Base-by-base conservation (phyloP, 2,888 invertebrate species). In the Brenthis daphne region DNA sequence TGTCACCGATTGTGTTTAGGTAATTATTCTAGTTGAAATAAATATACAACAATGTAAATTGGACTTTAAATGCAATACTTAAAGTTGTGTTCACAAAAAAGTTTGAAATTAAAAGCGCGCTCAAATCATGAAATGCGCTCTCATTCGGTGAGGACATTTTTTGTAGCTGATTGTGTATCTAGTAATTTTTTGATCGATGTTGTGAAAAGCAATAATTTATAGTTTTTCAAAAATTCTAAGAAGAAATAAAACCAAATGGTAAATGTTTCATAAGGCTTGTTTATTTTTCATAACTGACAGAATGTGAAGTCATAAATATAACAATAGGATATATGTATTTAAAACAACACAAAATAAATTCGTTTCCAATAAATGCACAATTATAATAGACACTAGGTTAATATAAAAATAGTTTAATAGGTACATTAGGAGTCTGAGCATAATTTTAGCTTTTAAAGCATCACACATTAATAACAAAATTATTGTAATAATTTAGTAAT, bases 341-440 rank as follows among this genome's bases (percentile, higher is more conserved):
- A 77, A 81, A 81, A 77, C 77, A 87, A 86, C 84, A 87, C 78
- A 86, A 90, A 88, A 88, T 90, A 91, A 92, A 91, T 91, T 92
- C 91, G 89, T 86, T 89, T 86, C 85, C 83, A 86, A 85, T 92
- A 92, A 92, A 92, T 92, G 91, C 91, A 89, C 68, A 73, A 67
- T 66, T 68, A 67, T 72, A 69, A 72, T 64, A 79, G 77, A 79
- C 77, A 77, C 77, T 79, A 80, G 57, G 74, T 75, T 79, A 77
- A 76, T 85, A 86, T 74, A 87, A 84, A 87, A 85, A 85, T 85
- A 85, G 77, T 82, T 79, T 80, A 83, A 81, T 79, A 78, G 67
- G 68, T 74, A 75, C 72, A 78, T 80, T 80, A 73, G 74, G 72
- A 73, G 79, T 82, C 80, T 84, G 85, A 86, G 84, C 87, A 84